Conservation (phyloP, 2,113 vertebrate species). For the Nicator chloris region DNA sequence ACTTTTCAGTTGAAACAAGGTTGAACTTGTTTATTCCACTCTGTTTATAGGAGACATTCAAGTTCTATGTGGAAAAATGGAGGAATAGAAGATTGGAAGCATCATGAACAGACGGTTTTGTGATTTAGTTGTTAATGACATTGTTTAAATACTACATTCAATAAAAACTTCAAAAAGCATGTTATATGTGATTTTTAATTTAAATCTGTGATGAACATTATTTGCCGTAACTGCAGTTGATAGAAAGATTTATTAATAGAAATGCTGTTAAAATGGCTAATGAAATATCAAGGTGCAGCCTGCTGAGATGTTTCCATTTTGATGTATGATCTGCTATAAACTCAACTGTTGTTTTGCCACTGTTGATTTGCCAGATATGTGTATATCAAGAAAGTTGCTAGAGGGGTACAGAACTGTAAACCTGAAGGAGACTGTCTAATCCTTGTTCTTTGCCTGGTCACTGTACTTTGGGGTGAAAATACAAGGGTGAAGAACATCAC, state of each 20-base stretch:
- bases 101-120: not conserved
- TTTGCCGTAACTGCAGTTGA: not conserved
- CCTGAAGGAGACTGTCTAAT: not conserved
- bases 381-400: not conserved
- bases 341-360: not conserved
- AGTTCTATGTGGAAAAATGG: slow-evolving; percentile 80
- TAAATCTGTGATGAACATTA: not conserved
- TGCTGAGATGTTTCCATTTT: not conserved
- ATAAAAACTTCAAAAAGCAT: slow-evolving; percentile 30
- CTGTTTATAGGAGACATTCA: slow-evolving; percentile 79
- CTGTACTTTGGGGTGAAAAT: not conserved
- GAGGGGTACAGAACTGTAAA: not conserved
- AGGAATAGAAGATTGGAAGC: slow-evolving; percentile 38
- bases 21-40: slow-evolving; percentile 30
- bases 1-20: not conserved
- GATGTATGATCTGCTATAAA: not conserved
- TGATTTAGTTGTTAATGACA: slow-evolving; percentile 25
- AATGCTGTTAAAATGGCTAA: not conserved
- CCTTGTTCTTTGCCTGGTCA: not conserved
- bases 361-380: not conserved
- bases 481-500: not conserved
- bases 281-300: not conserved
- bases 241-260: not conserved
- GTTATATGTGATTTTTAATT: slow-evolving; percentile 27
- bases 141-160: slow-evolving; percentile 28